These are phyloP conservation scores for Sitodiplosis mosellana DNA, from an alignment of 1,140 invertebrate genomes.

Conservation along the genomic window DNA sequence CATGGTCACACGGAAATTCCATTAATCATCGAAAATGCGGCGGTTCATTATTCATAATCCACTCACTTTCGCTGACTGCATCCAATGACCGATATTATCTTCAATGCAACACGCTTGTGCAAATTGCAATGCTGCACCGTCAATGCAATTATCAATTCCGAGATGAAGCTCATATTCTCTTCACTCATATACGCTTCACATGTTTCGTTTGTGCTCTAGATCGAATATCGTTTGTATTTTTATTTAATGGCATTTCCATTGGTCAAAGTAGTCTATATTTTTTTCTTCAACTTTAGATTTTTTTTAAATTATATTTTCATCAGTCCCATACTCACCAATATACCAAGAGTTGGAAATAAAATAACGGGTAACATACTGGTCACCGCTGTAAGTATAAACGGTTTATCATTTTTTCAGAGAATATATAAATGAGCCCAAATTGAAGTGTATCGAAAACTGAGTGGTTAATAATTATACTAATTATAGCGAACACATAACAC, in stretches of 20 bases:
- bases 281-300: too few species aligned
- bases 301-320: too few species aligned
- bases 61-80: conserved; percentile 25
- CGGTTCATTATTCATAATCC: not conserved
- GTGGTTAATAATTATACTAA: too few species aligned
- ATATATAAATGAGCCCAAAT: too few species aligned
- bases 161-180: conserved; percentile 37
- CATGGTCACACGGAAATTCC: not conserved
- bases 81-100: conserved; percentile 35
- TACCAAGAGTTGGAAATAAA: too few species aligned
- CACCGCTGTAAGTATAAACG: too few species aligned
- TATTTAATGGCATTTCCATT: not conserved
- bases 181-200: conserved; percentile 33
- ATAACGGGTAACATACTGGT: too few species aligned
- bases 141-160: conserved; percentile 36
- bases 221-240: not conserved
- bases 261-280: too few species aligned
- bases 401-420: too few species aligned
- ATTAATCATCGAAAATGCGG: conserved; percentile 5
- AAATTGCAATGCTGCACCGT: conserved; percentile 43
- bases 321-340: too few species aligned
- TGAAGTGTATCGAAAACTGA: too few species aligned
- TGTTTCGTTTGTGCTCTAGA: conserved; percentile 16
- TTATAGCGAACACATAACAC: too few species aligned
- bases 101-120: conserved; percentile 41